Conservation (phyloP, 1,140 invertebrate genomes). For the Choristoneura fumiferana region DNA sequence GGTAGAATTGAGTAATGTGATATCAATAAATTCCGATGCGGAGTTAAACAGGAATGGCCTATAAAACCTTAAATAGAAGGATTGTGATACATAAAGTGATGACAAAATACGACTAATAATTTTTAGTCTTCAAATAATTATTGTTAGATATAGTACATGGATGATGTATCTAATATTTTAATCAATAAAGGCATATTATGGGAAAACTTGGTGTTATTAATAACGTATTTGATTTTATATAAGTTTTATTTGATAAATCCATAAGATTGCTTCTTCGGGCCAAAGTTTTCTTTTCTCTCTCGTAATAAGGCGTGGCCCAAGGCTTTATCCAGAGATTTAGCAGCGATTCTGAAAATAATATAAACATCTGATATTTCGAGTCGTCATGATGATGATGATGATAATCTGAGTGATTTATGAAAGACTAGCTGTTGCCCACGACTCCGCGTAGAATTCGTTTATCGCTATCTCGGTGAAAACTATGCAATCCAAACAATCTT, state of each 20-base stretch:
- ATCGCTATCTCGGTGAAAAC: too few species aligned
- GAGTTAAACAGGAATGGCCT: background rate
- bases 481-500: too few species aligned
- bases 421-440: too few species aligned
- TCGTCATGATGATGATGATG: too few species aligned
- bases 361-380: conserved; percentile 2
- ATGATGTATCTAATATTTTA: conserved; percentile 12
- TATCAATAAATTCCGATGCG: too few species aligned
- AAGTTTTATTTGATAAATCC: conserved; percentile 79
- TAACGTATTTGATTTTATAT: conserved; percentile 17
- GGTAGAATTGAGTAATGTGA: too few species aligned
- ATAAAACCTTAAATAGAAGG: background rate
- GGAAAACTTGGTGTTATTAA: conserved; percentile 17
- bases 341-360: conserved; percentile 62
- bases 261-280: conserved; percentile 70
- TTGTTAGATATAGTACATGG: conserved; percentile 4
- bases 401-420: too few species aligned
- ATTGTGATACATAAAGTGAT: conserved; percentile 17
- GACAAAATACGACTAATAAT: too few species aligned
- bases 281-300: conserved; percentile 63
- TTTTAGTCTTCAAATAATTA: too few species aligned
- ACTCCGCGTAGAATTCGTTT: too few species aligned
- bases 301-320: conserved; percentile 70
- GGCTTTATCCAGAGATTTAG: conserved; percentile 77
- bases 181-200: conserved; percentile 33